Evolutionary conservation across 2,113 vertebrate species (phyloP).

Genomic region (Paramisgurnus dabryanus): DNA sequence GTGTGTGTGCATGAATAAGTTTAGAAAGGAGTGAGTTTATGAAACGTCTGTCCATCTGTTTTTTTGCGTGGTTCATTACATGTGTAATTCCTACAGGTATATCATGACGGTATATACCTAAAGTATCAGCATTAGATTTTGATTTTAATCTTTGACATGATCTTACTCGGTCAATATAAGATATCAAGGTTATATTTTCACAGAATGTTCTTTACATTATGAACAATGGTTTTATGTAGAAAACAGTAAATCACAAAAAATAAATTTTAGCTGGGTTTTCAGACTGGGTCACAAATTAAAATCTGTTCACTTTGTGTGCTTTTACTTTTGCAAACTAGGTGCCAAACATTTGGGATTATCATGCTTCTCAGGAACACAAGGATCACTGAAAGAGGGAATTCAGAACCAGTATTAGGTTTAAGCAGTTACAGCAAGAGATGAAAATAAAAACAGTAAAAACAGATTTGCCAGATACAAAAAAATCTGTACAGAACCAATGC

Average conservation of each 20-base stretch:
- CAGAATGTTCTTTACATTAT: too few species aligned
- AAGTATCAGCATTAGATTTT: too few species aligned
- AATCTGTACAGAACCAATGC: not conserved
- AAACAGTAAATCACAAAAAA: too few species aligned
- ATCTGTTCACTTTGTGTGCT: conserved; percentile 21
- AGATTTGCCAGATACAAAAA: not conserved
- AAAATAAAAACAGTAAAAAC: not conserved
- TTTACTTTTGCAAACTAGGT: not conserved
- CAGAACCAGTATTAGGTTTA: not conserved
- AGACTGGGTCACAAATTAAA: not conserved
- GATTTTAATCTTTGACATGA: too few species aligned
- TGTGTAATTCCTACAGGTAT: not conserved
- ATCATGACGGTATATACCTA: not conserved
- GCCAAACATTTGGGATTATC: not conserved
- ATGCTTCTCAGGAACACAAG: conserved; percentile 28
- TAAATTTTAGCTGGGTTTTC: too few species aligned
- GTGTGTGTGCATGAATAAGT: conserved; percentile 19
- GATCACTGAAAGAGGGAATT: not conserved
- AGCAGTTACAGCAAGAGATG: not conserved
- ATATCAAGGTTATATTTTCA: too few species aligned
- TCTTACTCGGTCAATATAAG: too few species aligned
- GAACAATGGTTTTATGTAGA: too few species aligned
- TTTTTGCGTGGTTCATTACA: not conserved
- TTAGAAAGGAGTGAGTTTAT: conserved; percentile 29
- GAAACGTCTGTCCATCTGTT: conserved; percentile 17